Base-by-base conservation (phyloP, 2,888 invertebrate genomes). In the Brenthis ino region DNA sequence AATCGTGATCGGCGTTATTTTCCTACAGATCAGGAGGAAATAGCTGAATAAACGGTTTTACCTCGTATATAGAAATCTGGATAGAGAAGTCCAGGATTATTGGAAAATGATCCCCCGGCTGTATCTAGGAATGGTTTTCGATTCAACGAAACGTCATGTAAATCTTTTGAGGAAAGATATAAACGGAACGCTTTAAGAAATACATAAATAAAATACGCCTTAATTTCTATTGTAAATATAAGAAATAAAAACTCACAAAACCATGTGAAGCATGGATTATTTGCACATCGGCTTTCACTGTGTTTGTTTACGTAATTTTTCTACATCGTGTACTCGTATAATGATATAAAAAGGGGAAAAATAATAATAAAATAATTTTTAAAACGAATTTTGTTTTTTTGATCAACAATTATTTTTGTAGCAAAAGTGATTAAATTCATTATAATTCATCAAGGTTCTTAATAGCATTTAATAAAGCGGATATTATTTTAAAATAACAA, bases 51-150 rank as follows among this genome's bases (percentile, higher is more conserved):
- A 69, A 73, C 70, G 63, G 63, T 65, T 64, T 71, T 73, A 72
- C 71, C 53, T 74, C 64, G 69, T 76, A 82, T 80, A 79, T 79
- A 76, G 75, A 65, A 74, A 80, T 76, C 75, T 75, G 74, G 72
- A 79, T 76, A 73, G 72, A 66, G 73, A 76, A 80, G 83, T 82
- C 81, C 79, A 74, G 81, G 82, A 85, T 87, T 88, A 88, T 87
- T 85, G 87, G 83, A 84, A 85, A 86, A 82, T 86, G 79, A 86
- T 87, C 81, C 80, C 54, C 71, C 53, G 37, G 67, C 72, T 77
- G 76, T 79, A 78, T 73, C 79, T 72, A 72, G 77, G 80, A 84
- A 84, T 79, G 81, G 80, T 82, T 82, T 83, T 76, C 81, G 80
- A 85, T 85, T 84, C 78, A 76, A 74, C 75, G 76, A 76, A 80